Evolutionary conservation across 2,888 invertebrate species (phyloP).

Genomic region (Ormyrus rosae): DNA sequence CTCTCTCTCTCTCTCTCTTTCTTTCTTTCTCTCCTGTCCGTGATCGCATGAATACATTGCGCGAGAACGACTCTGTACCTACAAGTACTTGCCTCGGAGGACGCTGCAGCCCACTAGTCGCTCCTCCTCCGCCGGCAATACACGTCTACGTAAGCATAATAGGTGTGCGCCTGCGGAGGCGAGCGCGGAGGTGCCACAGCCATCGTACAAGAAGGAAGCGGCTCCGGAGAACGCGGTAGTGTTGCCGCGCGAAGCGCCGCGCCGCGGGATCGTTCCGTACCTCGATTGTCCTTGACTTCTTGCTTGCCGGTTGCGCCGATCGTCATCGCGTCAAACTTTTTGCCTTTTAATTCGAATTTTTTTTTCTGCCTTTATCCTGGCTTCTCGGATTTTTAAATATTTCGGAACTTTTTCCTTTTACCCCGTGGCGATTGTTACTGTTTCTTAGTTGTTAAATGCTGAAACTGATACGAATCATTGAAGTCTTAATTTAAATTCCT

Average conservation of each 20-base stretch:
- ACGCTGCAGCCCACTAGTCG: background rate
- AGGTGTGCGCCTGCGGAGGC: background rate
- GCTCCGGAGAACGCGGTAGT: constrained; percentile 16
- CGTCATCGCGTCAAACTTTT: background rate
- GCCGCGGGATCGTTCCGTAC: constrained; percentile 48
- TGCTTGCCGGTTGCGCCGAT: background rate
- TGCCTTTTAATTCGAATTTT: background rate
- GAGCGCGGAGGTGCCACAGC: background rate
- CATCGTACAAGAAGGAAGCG: background rate
- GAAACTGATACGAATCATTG: background rate
- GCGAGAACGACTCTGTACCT: too few species aligned
- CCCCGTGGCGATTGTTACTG: background rate
- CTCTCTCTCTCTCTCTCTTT: background rate
- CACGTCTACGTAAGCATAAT: background rate
- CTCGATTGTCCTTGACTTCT: constrained; percentile 45
- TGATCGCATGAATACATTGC: background rate
- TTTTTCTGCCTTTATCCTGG: background rate
- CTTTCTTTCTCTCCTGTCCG: background rate
- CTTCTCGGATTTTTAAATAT: background rate
- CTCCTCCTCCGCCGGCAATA: background rate
- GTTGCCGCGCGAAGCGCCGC: constrained; percentile 35
- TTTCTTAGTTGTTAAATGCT: background rate
- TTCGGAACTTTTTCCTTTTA: background rate
- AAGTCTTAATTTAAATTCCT: background rate
- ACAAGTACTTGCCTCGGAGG: background rate